These are phyloP conservation scores for Chloropsis cyanopogon DNA, from an alignment of 2,113 vertebrate species.

Conservation along the genomic window DNA sequence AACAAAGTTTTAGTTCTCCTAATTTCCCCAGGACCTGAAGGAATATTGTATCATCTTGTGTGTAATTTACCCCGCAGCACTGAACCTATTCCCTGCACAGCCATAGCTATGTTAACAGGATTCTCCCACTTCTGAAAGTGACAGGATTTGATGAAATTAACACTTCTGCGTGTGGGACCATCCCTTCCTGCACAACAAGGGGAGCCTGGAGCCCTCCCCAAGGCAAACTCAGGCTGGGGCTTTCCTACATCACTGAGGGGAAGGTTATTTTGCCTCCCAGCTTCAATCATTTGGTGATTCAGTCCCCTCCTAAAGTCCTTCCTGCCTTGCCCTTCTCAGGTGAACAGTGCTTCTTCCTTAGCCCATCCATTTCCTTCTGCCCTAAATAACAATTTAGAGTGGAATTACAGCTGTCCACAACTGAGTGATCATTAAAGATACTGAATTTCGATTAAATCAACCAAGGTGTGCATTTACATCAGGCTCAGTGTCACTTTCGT, in stretches of 20 bases:
- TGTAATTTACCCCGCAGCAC: background rate
- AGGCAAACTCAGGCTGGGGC: background rate
- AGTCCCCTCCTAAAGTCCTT: background rate
- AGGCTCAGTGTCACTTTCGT: background rate
- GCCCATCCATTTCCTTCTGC: background rate
- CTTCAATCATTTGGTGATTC: background rate
- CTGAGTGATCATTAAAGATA: background rate
- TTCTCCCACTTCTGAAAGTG: background rate
- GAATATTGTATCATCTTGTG: background rate
- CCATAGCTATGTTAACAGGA: background rate
- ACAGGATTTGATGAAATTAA: background rate
- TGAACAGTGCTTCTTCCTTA: background rate
- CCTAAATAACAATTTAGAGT: background rate
- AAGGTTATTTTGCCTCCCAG: background rate
- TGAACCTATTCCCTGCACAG: background rate
- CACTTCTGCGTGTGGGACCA: background rate
- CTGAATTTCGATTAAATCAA: background rate
- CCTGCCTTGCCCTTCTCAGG: background rate
- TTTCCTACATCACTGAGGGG: background rate
- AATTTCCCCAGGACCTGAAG: background rate
- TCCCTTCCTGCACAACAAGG: background rate
- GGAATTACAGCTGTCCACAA: background rate
- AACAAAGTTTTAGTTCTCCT: background rate
- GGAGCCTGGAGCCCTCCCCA: background rate
- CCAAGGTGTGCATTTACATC: background rate